Percentiles rank a stretch among this genome's conserved stretches.
These are phyloP conservation scores for Chaetodon trifasciatus DNA, from an alignment of 2,797 vertebrate genomes.

Conservation along the genomic window DNA sequence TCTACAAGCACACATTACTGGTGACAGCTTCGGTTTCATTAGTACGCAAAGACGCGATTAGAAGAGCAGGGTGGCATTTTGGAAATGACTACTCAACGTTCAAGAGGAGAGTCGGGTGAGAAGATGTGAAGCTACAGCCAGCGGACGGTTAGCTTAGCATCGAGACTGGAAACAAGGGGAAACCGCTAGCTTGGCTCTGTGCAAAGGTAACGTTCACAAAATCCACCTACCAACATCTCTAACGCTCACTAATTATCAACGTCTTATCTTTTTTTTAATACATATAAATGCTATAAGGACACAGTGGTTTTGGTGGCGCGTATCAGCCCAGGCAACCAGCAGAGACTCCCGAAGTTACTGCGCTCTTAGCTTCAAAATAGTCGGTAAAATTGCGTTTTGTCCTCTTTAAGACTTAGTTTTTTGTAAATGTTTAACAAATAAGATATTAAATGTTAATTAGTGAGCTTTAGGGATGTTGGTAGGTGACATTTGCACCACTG, in stretches of 20 bases:
- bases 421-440: too few species aligned
- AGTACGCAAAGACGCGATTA: conserved; percentile 14
- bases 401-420: not conserved
- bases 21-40: conserved; percentile 26
- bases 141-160: conserved; percentile 10
- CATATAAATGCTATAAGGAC: too few species aligned
- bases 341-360: not conserved
- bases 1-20: conserved; percentile 14
- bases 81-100: conserved; percentile 1
- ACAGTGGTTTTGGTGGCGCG: too few species aligned
- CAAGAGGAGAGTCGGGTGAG: not conserved
- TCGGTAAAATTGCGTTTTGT: not conserved
- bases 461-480: not conserved
- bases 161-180: not conserved
- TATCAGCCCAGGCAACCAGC: not conserved
- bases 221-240: not conserved
- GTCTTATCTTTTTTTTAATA: too few species aligned
- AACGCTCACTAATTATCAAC: not conserved
- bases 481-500: not conserved
- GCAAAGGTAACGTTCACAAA: not conserved
- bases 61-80: conserved; percentile 20
- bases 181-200: not conserved
- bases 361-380: not conserved
- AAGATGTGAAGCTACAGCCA: not conserved
- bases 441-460: not conserved